Percentiles rank a stretch among this genome's conserved stretches.
phyloP scores from a whole-genome alignment of 2,888 invertebrate genomes.

The Aphidoletes aphidimyza region DNA sequence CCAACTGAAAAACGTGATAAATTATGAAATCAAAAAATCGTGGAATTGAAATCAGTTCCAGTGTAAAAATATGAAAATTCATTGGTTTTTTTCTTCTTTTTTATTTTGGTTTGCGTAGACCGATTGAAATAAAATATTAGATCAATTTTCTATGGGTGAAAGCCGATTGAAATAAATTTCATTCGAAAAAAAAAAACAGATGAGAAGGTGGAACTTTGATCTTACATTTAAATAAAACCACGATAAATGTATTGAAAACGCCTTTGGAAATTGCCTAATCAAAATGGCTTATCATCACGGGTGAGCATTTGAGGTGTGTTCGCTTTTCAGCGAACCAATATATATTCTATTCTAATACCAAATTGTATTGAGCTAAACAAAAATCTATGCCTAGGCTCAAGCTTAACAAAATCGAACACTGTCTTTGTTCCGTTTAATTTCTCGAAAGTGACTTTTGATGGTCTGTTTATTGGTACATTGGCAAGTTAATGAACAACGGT shows the following conservation, averaged over 20 bases:
- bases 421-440: background rate
- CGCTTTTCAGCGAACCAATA: background rate
- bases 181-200: background rate
- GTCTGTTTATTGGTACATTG: background rate
- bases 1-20: conserved; percentile 17
- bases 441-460: conserved; percentile 19
- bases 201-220: background rate
- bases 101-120: background rate
- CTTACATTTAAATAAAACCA: background rate
- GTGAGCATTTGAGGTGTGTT: background rate
- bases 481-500: conserved; percentile 8
- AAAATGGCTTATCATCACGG: background rate
- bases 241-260: background rate
- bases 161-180: background rate
- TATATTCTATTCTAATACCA: no score
- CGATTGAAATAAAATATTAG: background rate
- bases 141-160: background rate
- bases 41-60: conserved; percentile 34
- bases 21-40: background rate
- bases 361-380: no score
- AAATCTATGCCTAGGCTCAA: background rate
- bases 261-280: background rate
- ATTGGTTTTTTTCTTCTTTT: background rate
- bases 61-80: background rate
- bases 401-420: no score